phyloP scores from a whole-genome alignment of 2,888 invertebrate species.

The Agrochola lota region DNA sequence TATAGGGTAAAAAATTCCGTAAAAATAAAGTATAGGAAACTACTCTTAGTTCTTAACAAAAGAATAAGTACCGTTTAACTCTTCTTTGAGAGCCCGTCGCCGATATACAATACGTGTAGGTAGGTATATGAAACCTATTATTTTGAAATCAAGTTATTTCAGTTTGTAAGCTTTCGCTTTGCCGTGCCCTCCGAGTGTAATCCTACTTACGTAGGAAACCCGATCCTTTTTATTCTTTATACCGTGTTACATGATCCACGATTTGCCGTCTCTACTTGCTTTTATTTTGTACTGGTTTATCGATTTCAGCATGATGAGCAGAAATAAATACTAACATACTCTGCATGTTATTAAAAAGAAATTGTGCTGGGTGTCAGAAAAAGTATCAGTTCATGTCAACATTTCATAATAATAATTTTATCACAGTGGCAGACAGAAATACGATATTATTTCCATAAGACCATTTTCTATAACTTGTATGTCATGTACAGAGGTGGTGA shows the following conservation, averaged over 20 bases:
- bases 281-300: slow-evolving; percentile 29
- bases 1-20: background rate
- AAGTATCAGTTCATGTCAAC: background rate
- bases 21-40: background rate
- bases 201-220: slow-evolving; percentile 44
- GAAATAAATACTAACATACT: background rate
- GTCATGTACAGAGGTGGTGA: slow-evolving; percentile 70
- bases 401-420: slow-evolving; percentile 23
- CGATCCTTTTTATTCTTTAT: slow-evolving; percentile 45
- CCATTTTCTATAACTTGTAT: slow-evolving; percentile 6
- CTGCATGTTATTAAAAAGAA: background rate
- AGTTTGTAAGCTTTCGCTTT: slow-evolving; percentile 41
- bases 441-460: background rate
- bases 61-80: slow-evolving; percentile 4
- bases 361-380: background rate
- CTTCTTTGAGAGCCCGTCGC: background rate
- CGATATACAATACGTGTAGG: background rate
- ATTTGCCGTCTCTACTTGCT: slow-evolving; percentile 22
- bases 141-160: slow-evolving; percentile 51
- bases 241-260: slow-evolving; percentile 46
- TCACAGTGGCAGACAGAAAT: slow-evolving; percentile 52
- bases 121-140: slow-evolving; percentile 20
- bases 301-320: background rate
- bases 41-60: background rate
- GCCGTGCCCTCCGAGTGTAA: slow-evolving; percentile 32